Conservation (phyloP, 1,140 invertebrate genomes). For the Brachionus paranguensis region DNA sequence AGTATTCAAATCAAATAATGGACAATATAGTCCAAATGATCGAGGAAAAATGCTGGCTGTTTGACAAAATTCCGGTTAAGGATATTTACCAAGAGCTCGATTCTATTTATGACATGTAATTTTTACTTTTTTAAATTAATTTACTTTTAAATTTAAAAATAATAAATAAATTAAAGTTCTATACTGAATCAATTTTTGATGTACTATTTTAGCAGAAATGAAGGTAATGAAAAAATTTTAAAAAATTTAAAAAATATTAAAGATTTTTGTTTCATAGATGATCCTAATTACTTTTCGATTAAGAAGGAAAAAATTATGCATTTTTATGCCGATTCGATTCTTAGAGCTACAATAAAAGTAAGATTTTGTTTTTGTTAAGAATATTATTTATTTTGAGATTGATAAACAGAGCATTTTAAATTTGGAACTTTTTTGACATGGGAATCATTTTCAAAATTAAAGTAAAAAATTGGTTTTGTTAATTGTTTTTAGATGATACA, state of each 20-base stretch:
- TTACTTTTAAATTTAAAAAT: background rate
- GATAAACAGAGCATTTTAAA: no score
- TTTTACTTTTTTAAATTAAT: background rate
- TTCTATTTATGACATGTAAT: slow-evolving; percentile 9
- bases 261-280: background rate
- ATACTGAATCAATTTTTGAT: slow-evolving; percentile 3
- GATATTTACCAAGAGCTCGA: slow-evolving; percentile 7
- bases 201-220: slow-evolving; percentile 6
- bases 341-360: background rate
- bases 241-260: background rate
- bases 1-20: slow-evolving; percentile 6
- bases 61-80: slow-evolving; percentile 18
- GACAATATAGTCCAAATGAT: slow-evolving; percentile 19
- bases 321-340: slow-evolving; percentile 32
- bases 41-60: slow-evolving; percentile 29
- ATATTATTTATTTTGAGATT: no score
- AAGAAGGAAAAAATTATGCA: slow-evolving; percentile 1
- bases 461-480: no score
- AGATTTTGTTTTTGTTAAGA: background rate
- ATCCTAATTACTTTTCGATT: slow-evolving; percentile 9
- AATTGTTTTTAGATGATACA: no score
- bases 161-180: background rate
- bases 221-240: background rate
- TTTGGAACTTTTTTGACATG: no score
- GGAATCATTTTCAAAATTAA: no score